A percentile compares a stretch with the other conserved stretches of the same genome.
phyloP scores from a whole-genome alignment of 2,888 invertebrate genomes.

The Nasonovia ribisnigri region DNA sequence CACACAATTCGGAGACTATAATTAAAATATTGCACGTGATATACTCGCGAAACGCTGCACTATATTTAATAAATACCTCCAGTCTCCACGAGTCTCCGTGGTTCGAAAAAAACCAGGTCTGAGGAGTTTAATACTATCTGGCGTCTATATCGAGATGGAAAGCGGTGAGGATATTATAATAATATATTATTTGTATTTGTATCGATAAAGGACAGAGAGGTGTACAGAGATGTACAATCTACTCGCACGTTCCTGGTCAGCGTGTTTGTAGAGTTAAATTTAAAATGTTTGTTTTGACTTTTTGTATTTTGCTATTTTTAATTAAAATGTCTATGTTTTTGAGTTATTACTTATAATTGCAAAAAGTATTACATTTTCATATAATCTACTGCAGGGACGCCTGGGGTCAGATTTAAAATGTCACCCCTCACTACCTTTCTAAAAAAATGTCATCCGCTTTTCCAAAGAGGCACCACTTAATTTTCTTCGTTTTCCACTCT shows the following conservation, averaged over 20 bases:
- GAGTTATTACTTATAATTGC: background rate
- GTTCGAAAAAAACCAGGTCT: background rate
- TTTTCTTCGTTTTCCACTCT: background rate
- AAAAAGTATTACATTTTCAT: background rate
- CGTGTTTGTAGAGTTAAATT: background rate
- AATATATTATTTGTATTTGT: background rate
- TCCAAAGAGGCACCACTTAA: background rate
- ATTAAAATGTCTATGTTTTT: background rate
- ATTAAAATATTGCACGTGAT: background rate
- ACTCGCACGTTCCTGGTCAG: background rate
- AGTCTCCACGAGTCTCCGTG: background rate
- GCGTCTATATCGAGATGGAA: background rate
- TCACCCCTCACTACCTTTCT: background rate
- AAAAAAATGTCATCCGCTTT: background rate
- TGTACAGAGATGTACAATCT: background rate
- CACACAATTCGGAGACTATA: background rate
- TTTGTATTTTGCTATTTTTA: background rate
- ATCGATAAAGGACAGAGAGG: background rate
- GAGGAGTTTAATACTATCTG: background rate
- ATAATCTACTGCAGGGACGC: background rate
- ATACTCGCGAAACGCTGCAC: background rate
- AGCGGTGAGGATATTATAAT: background rate
- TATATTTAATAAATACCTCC: background rate
- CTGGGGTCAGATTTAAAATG: background rate
- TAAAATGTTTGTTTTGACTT: background rate